A percentile compares a stretch with the other conserved stretches of the same genome.
Evolutionary conservation across 1,140 invertebrate genomes (phyloP).

Genomic region (Venturia canescens): DNA sequence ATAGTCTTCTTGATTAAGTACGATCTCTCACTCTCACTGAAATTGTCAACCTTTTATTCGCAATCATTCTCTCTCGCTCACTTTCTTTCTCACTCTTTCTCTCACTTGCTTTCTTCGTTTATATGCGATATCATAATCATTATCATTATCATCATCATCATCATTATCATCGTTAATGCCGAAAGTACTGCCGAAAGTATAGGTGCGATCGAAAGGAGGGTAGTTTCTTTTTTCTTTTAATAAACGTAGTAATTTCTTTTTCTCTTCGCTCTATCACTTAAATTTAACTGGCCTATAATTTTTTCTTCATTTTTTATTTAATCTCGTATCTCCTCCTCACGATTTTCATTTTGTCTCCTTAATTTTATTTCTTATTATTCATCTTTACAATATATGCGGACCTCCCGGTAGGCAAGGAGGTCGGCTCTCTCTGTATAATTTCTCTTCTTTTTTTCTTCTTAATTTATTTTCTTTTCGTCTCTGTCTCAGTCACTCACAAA

Average conservation of each 20-base stretch:
- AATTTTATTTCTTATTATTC: conserved; percentile 71
- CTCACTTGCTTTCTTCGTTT: conserved; percentile 39
- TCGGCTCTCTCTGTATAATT: conserved; percentile 77
- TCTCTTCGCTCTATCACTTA: conserved; percentile 60
- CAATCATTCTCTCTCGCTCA: conserved; percentile 36
- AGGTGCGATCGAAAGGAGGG: conserved; percentile 60
- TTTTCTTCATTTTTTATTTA: conserved; percentile 64
- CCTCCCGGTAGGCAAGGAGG: conserved; percentile 77
- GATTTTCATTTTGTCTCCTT: conserved; percentile 62
- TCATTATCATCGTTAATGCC: conserved; percentile 56
- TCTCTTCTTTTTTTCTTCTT: conserved; percentile 64
- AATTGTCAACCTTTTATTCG: conserved; percentile 3
- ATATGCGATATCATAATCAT: conserved; percentile 19
- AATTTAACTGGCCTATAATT: conserved; percentile 76
- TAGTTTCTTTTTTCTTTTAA: conserved; percentile 38
- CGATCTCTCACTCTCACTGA: conserved; percentile 42
- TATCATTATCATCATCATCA: conserved; percentile 44
- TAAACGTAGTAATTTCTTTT: conserved; percentile 41
- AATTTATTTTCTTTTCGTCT: conserved; percentile 48
- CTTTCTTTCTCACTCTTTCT: conserved; percentile 32
- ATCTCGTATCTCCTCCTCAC: conserved; percentile 51
- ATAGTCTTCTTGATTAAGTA: conserved; percentile 30
- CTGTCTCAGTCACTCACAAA: conserved; percentile 53
- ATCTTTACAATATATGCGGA: conserved; percentile 76
- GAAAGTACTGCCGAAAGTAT: conserved; percentile 75